Evolutionary conservation across 2,888 invertebrate genomes (phyloP), one percentile per base, ranked within the genome.

Genomic region (Melitaea athalia): DNA sequence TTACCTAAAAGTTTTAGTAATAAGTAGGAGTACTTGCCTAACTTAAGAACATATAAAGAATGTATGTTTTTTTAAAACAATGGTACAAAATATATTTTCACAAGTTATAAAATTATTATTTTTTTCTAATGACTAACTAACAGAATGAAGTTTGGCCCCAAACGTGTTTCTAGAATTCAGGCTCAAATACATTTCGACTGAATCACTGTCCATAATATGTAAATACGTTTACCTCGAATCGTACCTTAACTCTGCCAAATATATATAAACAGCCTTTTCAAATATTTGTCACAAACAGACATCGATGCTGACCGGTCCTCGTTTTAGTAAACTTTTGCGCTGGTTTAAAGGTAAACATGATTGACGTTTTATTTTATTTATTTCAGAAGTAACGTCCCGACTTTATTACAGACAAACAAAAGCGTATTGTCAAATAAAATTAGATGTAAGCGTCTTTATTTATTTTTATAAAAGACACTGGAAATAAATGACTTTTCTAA

Each of bases 221-320:
- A 33, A 55, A 55, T 55, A 55, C 5, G n/a, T 33, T 6, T 33
- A 55, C 12, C 14, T 14, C 14, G 6, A 55, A 55, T n/a, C 4
- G 53, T 53, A 53, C 31, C 53, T 24, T 11, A 31, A 53, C 14
- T 12, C 31, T 11, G 53, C 12, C 33, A 55, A 55, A 5, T 14
- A 24, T 24, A 15, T 31, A 12, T n/a, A 31, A 31, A 10, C 31
- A 31, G 31, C 24, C 53, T 14, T 12, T n/a, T 55, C 33, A 55
- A 55, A 55, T 55, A 12, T 55, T 55, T 33, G 33, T 33, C 14
- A 33, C 53, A 55, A 55, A 55, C 33, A 53, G 53, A 53, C 53
- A n/a, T 55, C 14, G 53, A 55, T 14, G 31, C 11, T 17, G 52
- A 52, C 24, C 33, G 33, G 53, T 55, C 31, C n/a, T 53, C 50